Percentiles rank a stretch among this genome's conserved stretches.
These are phyloP conservation scores for Brachionus plicatilis DNA, from an alignment of 1,140 invertebrate species.

Conservation along the genomic window DNA sequence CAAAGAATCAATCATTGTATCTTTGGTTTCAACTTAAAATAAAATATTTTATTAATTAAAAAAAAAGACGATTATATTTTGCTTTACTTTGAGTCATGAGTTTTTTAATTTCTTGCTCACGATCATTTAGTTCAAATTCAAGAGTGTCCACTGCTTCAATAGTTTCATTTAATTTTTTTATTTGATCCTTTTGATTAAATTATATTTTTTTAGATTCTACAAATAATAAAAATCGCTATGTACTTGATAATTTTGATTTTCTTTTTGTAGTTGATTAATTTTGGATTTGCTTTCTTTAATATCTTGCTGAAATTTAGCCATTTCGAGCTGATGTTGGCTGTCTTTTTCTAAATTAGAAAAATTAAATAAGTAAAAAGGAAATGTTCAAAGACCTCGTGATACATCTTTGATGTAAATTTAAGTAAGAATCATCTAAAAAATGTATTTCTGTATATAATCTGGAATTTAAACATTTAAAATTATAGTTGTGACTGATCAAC, in stretches of 20 bases:
- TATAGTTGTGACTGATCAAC: too few relatives aligned
- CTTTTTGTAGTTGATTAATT: slow-evolving; percentile 27
- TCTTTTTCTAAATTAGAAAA: slow-evolving; percentile 20
- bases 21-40: slow-evolving; percentile 18
- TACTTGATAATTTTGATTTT: slow-evolving; percentile 32
- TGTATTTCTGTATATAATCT: too few relatives aligned
- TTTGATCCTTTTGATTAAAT: not conserved
- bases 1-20: slow-evolving; percentile 23
- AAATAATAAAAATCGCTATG: too few relatives aligned
- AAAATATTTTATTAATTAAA: not conserved
- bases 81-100: slow-evolving; percentile 3
- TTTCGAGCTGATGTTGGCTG: slow-evolving; percentile 4
- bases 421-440: too few relatives aligned
- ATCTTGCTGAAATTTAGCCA: slow-evolving; percentile 11
- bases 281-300: not conserved
- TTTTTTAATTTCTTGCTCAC: slow-evolving; percentile 9
- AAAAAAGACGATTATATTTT: not conserved
- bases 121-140: slow-evolving; percentile 20
- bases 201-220: too few relatives aligned
- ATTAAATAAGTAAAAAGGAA: not conserved
- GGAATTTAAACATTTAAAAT: too few relatives aligned
- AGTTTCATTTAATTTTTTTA: slow-evolving; percentile 27
- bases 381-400: not conserved
- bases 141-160: slow-evolving; percentile 6
- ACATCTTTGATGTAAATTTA: too few relatives aligned